Percentiles rank a stretch among this genome's conserved stretches.
phyloP scores from a whole-genome alignment of 2,888 invertebrate genomes.

The Andrena praecox region DNA sequence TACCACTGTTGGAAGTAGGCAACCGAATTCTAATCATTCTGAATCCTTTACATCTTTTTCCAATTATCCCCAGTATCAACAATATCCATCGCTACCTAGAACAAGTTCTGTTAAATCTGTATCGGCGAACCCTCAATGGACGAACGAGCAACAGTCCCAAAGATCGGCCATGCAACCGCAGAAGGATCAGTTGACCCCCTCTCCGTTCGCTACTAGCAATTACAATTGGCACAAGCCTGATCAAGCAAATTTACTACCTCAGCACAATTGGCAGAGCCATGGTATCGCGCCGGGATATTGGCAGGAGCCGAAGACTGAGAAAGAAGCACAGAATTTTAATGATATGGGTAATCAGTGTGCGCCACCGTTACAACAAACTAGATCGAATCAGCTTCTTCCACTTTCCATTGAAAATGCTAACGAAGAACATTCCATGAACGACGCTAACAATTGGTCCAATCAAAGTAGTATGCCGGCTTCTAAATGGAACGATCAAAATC shows the following conservation, averaged over 20 bases:
- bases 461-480: conserved; percentile 41
- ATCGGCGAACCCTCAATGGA: conserved; percentile 67
- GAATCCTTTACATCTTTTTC: conserved; percentile 75
- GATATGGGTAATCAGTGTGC: conserved; percentile 68
- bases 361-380: conserved; percentile 52
- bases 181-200: conserved; percentile 53
- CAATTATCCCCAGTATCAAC: conserved; percentile 76
- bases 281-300: conserved; percentile 70
- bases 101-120: conserved; percentile 65
- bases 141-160: conserved; percentile 60
- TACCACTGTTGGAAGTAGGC: conserved; percentile 62
- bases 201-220: conserved; percentile 67
- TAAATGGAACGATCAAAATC: conserved; percentile 75
- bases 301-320: conserved; percentile 72
- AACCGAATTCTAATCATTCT: conserved; percentile 73
- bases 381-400: conserved; percentile 56
- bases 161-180: conserved; percentile 47
- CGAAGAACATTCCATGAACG: conserved; percentile 66
- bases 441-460: conserved; percentile 61
- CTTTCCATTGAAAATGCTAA: conserved; percentile 55
- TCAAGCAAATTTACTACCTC: conserved; percentile 64
- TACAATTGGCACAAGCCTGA: conserved; percentile 77
- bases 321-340: conserved; percentile 70
- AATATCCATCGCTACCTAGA: conserved; percentile 68
- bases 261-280: conserved; percentile 77